Evolutionary conservation across 2,113 vertebrate genomes (phyloP).

Genomic region (Macaca nemestrina): DNA sequence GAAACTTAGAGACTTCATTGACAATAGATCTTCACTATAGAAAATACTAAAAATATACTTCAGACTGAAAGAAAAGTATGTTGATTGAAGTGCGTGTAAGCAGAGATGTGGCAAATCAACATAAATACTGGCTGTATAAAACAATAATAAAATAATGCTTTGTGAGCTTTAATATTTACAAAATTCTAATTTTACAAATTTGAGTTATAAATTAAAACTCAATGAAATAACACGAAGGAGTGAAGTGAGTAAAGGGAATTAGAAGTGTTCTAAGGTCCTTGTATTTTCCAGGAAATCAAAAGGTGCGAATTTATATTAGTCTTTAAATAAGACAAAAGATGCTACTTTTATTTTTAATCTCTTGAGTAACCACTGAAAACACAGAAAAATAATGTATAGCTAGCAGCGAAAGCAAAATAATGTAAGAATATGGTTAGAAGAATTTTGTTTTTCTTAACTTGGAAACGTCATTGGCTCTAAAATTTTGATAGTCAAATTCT

Average conservation of each 20-base stretch:
- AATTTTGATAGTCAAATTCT: slow-evolving; percentile 35
- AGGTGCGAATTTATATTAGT: neutral
- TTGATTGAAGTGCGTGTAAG: neutral
- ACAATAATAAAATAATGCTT: neutral
- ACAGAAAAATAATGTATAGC: neutral
- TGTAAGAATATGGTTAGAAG: neutral
- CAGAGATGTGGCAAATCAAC: neutral
- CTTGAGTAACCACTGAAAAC: neutral
- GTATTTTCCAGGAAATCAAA: neutral
- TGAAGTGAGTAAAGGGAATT: neutral
- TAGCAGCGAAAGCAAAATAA: neutral
- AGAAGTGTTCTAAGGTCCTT: neutral
- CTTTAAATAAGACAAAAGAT: neutral
- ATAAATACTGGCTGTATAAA: neutral
- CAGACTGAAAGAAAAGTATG: neutral
- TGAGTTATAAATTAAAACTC: neutral
- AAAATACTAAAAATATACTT: neutral
- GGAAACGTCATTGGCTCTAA: slow-evolving; percentile 26
- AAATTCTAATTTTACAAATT: neutral
- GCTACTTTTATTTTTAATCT: neutral
- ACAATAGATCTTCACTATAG: neutral
- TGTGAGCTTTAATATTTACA: neutral
- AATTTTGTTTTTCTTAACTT: neutral
- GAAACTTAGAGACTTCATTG: neutral
- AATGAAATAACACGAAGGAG: neutral